Evolutionary conservation across 2,888 invertebrate species (phyloP), one percentile per base, ranked within the genome.

Genomic region (Timandra comae): DNA sequence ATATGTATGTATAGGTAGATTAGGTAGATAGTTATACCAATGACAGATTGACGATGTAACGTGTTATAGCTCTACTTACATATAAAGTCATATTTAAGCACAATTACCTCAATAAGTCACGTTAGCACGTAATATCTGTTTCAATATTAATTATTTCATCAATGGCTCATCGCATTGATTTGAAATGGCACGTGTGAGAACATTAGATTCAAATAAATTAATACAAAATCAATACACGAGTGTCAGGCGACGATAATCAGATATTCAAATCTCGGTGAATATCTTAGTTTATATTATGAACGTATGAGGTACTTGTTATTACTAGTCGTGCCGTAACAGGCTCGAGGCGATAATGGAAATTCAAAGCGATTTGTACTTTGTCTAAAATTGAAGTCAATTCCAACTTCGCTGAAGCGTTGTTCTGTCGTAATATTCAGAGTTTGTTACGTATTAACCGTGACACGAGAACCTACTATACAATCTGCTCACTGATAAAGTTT

Each of bases 351-450:
- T 41, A 48, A 45, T 33, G 41, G 38, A 38, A 41, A 38, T 39
- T 38, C 41, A 32, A 48, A 48, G 39, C 43, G 43, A 43, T 43
- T 39, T 43, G 45, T 43, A 42, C 38, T 34, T 38, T 35, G 35
- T 35, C 30, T 40, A 27, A 35, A 35, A 33, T 30, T 32, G 30
- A 33, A 35, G 39, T 35, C 39, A 33, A 30, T 35, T 27, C 28
- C 29, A 43, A 45, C 41, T 41, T 38, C 19, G 36, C 9, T 39
- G 12, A 33, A 35, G 31, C n/a, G 7, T 30, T 27, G 30, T 23
- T 12, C 27, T 27, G 20, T 30, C 12, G 33, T 34, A 29, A 38
- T 31, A 38, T 31, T 28, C 34, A 34, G 38, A 39, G 35, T 39
- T 39, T 39, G 32, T 39, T 35, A 35, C 35, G 35, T 32, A 35